These are phyloP conservation scores for Corapipo altera DNA, from an alignment of 2,113 vertebrate species.

Conservation along the genomic window DNA sequence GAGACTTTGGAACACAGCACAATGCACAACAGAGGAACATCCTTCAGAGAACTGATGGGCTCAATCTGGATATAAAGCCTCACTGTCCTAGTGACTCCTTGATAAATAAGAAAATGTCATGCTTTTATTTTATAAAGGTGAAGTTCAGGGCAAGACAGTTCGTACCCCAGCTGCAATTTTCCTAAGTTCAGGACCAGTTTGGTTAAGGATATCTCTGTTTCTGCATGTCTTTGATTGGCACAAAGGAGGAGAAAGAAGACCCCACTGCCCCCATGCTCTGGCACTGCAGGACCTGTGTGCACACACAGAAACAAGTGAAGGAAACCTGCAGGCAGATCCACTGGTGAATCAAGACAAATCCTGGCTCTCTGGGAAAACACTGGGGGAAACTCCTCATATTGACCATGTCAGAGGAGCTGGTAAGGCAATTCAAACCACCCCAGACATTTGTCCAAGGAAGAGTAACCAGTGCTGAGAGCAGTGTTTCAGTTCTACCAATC, in stretches of 20 bases:
- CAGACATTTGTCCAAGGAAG: not conserved
- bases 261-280: not conserved
- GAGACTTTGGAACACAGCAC: not conserved
- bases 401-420: not conserved
- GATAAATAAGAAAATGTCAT: not conserved
- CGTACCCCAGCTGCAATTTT: not conserved
- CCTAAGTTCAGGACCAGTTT: not conserved
- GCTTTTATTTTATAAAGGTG: not conserved
- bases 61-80: not conserved
- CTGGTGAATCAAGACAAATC: not conserved
- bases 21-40: not conserved
- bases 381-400: not conserved
- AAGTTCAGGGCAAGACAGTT: not conserved
- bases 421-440: not conserved
- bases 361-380: not conserved
- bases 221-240: not conserved
- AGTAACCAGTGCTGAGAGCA: not conserved
- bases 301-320: not conserved
- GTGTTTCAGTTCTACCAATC: not conserved
- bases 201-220: not conserved
- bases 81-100: not conserved
- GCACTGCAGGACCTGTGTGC: not conserved
- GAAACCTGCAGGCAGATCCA: not conserved
- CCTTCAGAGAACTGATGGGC: not conserved
- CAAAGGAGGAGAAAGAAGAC: not conserved